Base-by-base conservation (phyloP, 2,888 invertebrate species). In the Steinernema hermaphroditum region DNA sequence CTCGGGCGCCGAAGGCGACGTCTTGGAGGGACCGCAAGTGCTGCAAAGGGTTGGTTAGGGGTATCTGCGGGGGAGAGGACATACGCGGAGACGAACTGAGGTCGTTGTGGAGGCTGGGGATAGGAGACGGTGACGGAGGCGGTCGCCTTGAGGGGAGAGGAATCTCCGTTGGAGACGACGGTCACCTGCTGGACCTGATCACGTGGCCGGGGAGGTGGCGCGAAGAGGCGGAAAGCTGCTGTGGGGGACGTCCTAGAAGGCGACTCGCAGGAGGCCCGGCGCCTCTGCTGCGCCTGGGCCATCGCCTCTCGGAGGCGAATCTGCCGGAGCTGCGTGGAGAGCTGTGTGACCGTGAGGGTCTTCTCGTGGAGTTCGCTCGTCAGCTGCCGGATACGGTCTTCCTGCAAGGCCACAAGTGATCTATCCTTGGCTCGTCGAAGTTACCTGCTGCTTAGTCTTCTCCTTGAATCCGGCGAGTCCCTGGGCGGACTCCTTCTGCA, bases 231-330 rank as follows among this genome's bases (percentile, higher is more conserved):
- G 43, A 72, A 72, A n/a, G 73, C 73, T 1, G 74, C 57, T 4
- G 62, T 41, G 8, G 74, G 74, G n/a, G 73, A 43, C 24, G 62
- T 75, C 12, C 54, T 72, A 24, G 22, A 70, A 19, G 54, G 73
- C 29, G 74, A 68, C 24, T 74, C 74, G 34, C 74, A 75, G 4
- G 80, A 78, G 2, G 77, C 80, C n/a, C 79, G 73, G 29, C 81
- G 78, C 0, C 82, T 72, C 57, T 82, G 81, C 57, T 80, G 78
- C 0, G 82, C 81, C 9, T 80, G 78, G 1, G 82, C 82, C 81
- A 82, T 82, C 8, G 82, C 82, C 76, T 82, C 82, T 2, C 81
- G 76, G 9, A 82, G 80, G 29, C 77, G 78, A 46, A 79, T 78
- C 57, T 75, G 73, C n/a, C 82, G 77, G 2, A 82, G 75, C 69